Evolutionary conservation across 2,797 vertebrate species (phyloP), one percentile per base, ranked within the genome.

Genomic region (Enteromius unitaeniatus): DNA sequence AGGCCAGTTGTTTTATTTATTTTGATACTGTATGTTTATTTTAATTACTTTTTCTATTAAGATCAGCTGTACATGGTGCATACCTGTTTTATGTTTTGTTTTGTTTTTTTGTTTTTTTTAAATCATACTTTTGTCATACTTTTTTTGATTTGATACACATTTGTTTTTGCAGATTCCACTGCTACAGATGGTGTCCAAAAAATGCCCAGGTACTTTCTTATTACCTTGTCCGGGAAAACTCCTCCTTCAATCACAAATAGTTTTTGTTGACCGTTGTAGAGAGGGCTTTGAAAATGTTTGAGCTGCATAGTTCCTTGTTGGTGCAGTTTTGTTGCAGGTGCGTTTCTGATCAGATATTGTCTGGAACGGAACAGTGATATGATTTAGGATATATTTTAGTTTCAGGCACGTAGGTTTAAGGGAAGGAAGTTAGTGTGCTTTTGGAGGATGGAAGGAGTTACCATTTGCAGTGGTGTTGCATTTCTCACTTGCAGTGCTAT

Each of bases 131-230:
- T 85, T 70, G 62, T 82, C 6, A 72, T 83, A 49, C 37, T 83
- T 84, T 88, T 92, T 92, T 91, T 89, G 92, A 89, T 93, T 93
- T 88, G 92, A 95, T 95, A 92, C 86, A 73, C 37, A 84, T 92
- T 91, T 77, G 72, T 94, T 90, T 93, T 96, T 96, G 78, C 94
- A 96, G 96, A 96, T 93, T 94, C 93, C 55, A 89, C 92, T 82
- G 91, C 92, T 82, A 88, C 94, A 92, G 92, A 93, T 86, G 93
- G 90, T 93, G 95, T 87, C 91, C 88, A 93, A 91, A 93, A 94
- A 92, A 88, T 92, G 91, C 93, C 92, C 93, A 96, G 93, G 96
- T 95, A 92, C 93, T 84, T 85, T 86, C 80, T 86, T 88, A 69
- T 79, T 82, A 11, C 90, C 90, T 89, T 89, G 8, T 82, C 70